phyloP scores from a whole-genome alignment of 2,888 invertebrate species.

The Eupithecia subumbrata region DNA sequence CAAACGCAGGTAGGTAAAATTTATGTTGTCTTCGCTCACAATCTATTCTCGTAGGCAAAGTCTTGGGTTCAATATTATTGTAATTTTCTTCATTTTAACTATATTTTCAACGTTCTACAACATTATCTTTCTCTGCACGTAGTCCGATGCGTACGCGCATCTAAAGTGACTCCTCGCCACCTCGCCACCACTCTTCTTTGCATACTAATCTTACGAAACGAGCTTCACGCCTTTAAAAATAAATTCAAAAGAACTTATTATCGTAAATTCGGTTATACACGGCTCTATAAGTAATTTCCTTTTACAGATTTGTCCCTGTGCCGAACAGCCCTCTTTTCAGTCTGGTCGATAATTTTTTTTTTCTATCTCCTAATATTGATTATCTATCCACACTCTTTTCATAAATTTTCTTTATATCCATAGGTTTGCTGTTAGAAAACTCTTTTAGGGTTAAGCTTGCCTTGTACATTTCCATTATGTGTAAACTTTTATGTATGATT shows the following conservation, averaged over 20 bases:
- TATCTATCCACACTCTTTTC: no score
- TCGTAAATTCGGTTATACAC: background rate
- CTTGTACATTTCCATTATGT: no score
- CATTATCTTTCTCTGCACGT: conserved; percentile 63
- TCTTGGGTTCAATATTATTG: conserved; percentile 14
- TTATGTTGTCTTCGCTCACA: background rate
- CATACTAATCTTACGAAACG: conserved; percentile 68
- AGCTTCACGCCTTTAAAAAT: conserved; percentile 43
- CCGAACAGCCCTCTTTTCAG: background rate
- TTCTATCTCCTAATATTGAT: background rate
- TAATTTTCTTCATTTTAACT: conserved; percentile 59
- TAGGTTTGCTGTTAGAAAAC: no score
- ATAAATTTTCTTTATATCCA: no score
- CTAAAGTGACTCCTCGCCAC: conserved; percentile 75
- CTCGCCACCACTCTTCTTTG: conserved; percentile 62
- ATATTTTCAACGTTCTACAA: conserved; percentile 56
- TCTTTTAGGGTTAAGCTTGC: no score
- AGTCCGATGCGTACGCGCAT: conserved; percentile 62
- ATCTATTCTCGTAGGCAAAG: background rate
- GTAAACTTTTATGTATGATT: no score
- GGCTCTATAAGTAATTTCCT: background rate
- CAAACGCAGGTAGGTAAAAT: background rate
- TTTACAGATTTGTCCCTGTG: background rate
- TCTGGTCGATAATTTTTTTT: background rate
- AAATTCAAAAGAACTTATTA: background rate